Base-by-base conservation (phyloP, 2,797 vertebrate species). In the Gila robusta region DNA sequence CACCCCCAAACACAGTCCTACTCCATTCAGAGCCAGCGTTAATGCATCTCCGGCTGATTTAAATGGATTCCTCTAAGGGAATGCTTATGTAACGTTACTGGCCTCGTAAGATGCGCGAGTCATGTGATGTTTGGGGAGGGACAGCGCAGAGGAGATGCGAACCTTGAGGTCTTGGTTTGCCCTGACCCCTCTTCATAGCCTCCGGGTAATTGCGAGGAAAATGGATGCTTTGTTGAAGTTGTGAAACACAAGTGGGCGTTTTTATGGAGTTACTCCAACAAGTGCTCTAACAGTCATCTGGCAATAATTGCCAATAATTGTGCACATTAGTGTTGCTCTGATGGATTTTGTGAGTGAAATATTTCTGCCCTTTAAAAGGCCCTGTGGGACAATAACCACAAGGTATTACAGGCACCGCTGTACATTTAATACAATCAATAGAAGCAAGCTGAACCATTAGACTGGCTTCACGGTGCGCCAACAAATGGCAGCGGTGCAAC, bases 301-400 rank as follows among this genome's bases (percentile, higher is more conserved):
- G 88, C 91, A 93, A 91, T 94, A 93, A 95, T 96, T 95, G 93
- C 91, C 91, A 91, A 93, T 95, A 95, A 96, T 95, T 94, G 92
- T 90, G 89, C 91, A 90, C 94, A 94, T 94, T 92, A 86, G 78
- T 39, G 49, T 23, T 44, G 76, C 62, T 73, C 79, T 87, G 82
- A 89, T 90, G 84, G 87, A 86, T 87, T 90, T 88, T 85, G 82
- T 88, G 76, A 79, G 76, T 86, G 82, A 85, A 83, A 74, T 83
- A 78, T 44, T 87, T 73, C 66, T 87, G 79, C 78, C 73, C 44
- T 88, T 83, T 72, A 47, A 79, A 88, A 83, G 84, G 85, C 79
- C 79, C 89, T 87, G 32, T 21, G 59, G 79, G 83, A 83, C 74
- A 72, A 67, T 81, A 82, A 76, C 78, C 74, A 59, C 23, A 73